These are phyloP conservation scores for Torymus texanus DNA, from an alignment of 2,888 invertebrate species.

Conservation along the genomic window DNA sequence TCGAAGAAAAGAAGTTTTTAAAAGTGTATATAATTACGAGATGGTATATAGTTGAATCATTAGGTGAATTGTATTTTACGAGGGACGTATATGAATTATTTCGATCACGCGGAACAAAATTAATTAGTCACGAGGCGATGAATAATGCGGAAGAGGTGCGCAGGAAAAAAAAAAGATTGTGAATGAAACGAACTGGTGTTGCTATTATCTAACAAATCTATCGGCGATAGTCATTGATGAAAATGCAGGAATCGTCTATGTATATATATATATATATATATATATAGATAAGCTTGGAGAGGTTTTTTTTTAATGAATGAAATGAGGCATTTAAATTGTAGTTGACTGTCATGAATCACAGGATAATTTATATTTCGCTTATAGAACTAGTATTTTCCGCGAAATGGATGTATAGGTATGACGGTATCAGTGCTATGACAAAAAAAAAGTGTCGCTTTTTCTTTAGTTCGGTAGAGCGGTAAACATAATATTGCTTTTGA, in stretches of 20 bases:
- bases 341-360: neutral
- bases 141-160: conserved; percentile 37
- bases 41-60: conserved; percentile 17
- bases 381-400: too few relatives aligned
- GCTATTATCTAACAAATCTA: neutral
- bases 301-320: conserved; percentile 4
- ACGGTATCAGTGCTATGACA: too few relatives aligned
- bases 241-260: neutral
- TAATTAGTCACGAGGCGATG: conserved; percentile 1
- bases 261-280: neutral
- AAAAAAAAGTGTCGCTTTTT: too few relatives aligned
- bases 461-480: too few relatives aligned
- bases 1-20: too few relatives aligned
- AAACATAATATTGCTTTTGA: too few relatives aligned
- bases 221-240: conserved; percentile 27
- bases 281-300: too few relatives aligned
- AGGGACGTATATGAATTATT: neutral
- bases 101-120: neutral
- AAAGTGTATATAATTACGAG: neutral
- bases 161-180: too few relatives aligned
- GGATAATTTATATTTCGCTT: too few relatives aligned
- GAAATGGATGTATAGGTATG: too few relatives aligned
- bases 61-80: neutral
- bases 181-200: too few relatives aligned
- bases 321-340: neutral